Base-by-base conservation (phyloP, 2,888 invertebrate species). In the Drosophila diplacantha region DNA sequence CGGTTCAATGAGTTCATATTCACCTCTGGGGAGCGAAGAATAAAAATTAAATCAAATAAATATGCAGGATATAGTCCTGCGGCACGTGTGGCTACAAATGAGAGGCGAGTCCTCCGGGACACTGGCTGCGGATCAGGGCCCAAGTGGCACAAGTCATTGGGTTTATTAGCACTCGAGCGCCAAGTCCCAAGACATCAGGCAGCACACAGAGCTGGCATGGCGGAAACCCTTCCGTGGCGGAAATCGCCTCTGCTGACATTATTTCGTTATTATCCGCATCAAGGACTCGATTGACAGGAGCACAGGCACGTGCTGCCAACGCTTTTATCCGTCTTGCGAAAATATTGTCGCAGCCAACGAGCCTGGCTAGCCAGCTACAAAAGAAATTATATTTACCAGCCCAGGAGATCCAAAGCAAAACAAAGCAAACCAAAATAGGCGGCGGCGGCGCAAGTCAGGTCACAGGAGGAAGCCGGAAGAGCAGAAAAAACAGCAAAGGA, bases 231-330 rank as follows among this genome's bases (percentile, higher is more conserved):
- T 65, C 34, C 50, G 16, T 38, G 61, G 62, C 37, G 71, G 60
- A 74, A 75, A 63, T 73, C 70, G 71, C 68, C 56, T 34, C 64
- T 55, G 69, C 72, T 72, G 74, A 74, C 79, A 84, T 84, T 83
- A 84, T 82, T 84, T 82, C 77, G 81, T 84, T 83, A 82, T 84
- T 84, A 84, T 81, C 75, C 82, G 74, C 82, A 81, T 74, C 84
- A 84, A 82, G 74, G 70, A 75, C 62, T 77, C 80, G 82, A 81
- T 81, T 81, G 80, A 81, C 80, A 80, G 64, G 62, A 72, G 72
- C 73, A 54, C 69, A 70, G 69, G 72, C 78, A 84, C 82, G 81
- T 76, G 83, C 73, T 75, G 77, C 73, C 73, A 69, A 72, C 69
- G 80, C 75, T 74, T 75, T 79, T 79, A 81, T 79, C 73, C 58